Base-by-base conservation (phyloP, 2,888 invertebrate genomes). In the Pandemis cinnamomeana region DNA sequence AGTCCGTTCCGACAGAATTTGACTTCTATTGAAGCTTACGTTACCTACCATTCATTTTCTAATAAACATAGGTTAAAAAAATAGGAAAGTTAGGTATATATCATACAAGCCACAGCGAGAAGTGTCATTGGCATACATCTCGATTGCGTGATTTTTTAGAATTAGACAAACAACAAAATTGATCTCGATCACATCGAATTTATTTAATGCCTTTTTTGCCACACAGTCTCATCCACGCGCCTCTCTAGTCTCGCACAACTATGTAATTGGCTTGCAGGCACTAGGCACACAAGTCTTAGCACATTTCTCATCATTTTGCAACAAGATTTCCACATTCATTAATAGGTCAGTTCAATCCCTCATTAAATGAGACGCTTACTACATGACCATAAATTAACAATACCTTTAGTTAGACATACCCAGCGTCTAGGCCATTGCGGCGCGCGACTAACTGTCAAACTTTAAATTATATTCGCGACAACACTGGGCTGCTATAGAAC, bases 271-370 rank as follows among this genome's bases (percentile, higher is more conserved):
- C 55, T 55, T 20, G 20, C 15, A 15, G 5, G 55, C 20, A 55
- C 55, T 58, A 27, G 10, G 58, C 58, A 27, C 10, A 44, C 61
- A 41, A 41, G 51, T 41, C 20, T 48, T 42, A 60, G 42, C 61
- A 67, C 61, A 71, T 61, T 61, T 67, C 42, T 53, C 42, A 67
- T 53, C 15, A 63, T 72, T 72, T 67, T 15, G 67, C 67, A 67
- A 72, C 53, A 6, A 62, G 53, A 61, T 67, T 61, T 44, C 67
- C 51, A 51, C 60, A 51, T 53, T 53, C n/a, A 51, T 61, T 61
- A 67, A 44, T 71, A 51, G 71, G 71, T 41, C 62, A 51, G 66
- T 66, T 41, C 62, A 63, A 36, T 46, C 13, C 53, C 67, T 67
- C 62, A 62, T 62, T 62, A 62, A 67, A 72, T n/a, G 46, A 13